Evolutionary conservation across 2,888 invertebrate genomes (phyloP).

Genomic region (Acanthosepion pharaonis): DNA sequence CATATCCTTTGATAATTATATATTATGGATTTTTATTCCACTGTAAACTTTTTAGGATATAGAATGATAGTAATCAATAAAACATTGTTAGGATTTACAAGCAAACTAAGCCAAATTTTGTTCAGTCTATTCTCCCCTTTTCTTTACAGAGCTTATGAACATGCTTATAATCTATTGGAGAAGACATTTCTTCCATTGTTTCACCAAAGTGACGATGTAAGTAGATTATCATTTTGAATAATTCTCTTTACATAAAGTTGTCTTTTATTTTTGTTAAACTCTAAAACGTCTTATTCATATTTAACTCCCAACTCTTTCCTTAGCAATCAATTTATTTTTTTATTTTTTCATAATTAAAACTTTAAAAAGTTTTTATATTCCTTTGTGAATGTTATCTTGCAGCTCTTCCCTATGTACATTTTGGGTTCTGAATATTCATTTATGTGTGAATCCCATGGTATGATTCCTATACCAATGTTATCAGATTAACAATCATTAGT

Average conservation of each 20-base stretch:
- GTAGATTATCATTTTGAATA: constrained; percentile 51
- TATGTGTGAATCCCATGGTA: no score
- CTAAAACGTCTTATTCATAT: no score
- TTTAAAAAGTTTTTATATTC: background rate
- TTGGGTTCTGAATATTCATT: background rate
- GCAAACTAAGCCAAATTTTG: background rate
- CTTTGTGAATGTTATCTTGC: background rate
- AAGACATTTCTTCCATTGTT: constrained; percentile 84
- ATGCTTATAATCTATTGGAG: constrained; percentile 84
- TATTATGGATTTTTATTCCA: no score
- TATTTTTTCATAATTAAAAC: background rate
- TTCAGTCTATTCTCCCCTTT: background rate
- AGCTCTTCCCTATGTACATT: background rate
- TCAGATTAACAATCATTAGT: no score
- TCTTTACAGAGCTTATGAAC: constrained; percentile 82
- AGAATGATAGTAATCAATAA: no score
- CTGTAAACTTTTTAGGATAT: no score
- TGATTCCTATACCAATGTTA: no score
- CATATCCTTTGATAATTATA: no score
- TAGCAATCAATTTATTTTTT: background rate
- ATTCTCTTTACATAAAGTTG: background rate
- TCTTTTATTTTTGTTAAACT: background rate
- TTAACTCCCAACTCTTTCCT: background rate
- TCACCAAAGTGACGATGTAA: constrained; percentile 87
- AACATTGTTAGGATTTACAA: no score